Evolutionary conservation across 2,797 vertebrate genomes (phyloP).

Genomic region (Melanotaenia nigrans): DNA sequence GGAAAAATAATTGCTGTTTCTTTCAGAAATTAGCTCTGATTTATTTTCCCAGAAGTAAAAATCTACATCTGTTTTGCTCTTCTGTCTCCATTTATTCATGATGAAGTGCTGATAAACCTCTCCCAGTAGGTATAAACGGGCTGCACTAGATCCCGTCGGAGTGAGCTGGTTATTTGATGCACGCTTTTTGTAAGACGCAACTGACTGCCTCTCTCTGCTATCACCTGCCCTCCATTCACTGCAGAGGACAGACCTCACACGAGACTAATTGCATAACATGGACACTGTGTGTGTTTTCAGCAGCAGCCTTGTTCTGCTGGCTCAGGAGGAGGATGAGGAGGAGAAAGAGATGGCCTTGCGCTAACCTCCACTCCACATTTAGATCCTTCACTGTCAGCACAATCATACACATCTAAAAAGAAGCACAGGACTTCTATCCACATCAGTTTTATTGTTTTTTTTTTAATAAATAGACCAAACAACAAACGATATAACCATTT

Average conservation of each 20-base stretch:
- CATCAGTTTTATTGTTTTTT: neutral
- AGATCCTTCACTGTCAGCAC: conserved; percentile 66
- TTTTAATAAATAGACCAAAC: neutral
- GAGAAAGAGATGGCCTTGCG: conserved; percentile 72
- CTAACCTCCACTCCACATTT: conserved; percentile 70
- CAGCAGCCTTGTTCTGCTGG: conserved; percentile 61
- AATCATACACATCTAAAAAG: neutral
- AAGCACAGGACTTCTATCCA: neutral
- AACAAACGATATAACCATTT: neutral
- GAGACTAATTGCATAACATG: conserved; percentile 57
- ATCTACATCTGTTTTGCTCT: no score
- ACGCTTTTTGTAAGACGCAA: conserved; percentile 15
- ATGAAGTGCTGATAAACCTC: neutral
- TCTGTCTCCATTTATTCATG: neutral
- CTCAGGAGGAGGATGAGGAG: conserved; percentile 68
- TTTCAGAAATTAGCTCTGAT: neutral
- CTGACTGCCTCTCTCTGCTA: conserved; percentile 33
- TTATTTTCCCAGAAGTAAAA: neutral
- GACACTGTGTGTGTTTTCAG: conserved; percentile 35
- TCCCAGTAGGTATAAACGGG: neutral
- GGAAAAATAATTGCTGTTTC: neutral
- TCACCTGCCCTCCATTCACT: conserved; percentile 55
- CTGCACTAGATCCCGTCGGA: neutral
- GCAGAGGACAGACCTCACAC: conserved; percentile 59
- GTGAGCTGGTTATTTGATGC: neutral